Conservation (phyloP, 1,140 invertebrate species). For the Leguminivora glycinivorella region DNA sequence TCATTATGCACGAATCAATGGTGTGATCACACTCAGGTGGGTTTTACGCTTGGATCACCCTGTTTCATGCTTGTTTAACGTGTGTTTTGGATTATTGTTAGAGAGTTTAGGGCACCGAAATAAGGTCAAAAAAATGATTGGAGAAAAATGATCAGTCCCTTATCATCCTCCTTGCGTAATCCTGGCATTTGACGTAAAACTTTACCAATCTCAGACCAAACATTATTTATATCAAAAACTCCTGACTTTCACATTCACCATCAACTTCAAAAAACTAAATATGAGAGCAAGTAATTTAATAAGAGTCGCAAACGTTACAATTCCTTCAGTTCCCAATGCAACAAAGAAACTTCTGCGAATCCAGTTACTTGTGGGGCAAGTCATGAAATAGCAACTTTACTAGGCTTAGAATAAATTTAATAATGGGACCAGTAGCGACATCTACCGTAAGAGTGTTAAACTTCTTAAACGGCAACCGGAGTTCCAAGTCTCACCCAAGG, state of each 20-base stretch:
- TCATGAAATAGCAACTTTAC: not conserved
- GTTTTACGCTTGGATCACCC: slow-evolving; percentile 2
- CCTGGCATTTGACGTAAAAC: too few species aligned
- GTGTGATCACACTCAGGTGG: slow-evolving; percentile 28
- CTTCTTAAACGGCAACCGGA: too few species aligned
- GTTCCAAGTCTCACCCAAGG: too few species aligned
- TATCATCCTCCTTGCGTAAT: too few species aligned
- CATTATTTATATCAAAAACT: not conserved
- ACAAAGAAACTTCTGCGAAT: not conserved
- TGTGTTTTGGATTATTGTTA: too few species aligned
- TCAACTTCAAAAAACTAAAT: not conserved
- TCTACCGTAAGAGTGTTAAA: too few species aligned
- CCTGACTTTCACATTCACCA: not conserved
- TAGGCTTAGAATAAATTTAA: too few species aligned
- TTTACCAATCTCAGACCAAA: too few species aligned
- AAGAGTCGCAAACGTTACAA: not conserved
- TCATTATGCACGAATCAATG: slow-evolving; percentile 26
- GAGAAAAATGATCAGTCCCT: too few species aligned
- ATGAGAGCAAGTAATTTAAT: slow-evolving; percentile 14
- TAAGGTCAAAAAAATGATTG: too few species aligned
- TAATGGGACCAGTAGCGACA: too few species aligned
- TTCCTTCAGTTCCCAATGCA: not conserved
- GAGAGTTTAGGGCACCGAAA: too few species aligned
- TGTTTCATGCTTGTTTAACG: slow-evolving; percentile 9
- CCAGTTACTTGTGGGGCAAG: not conserved